Evolutionary conservation across 2,113 vertebrate genomes (phyloP).

Genomic region (Syrrhaptes paradoxus): DNA sequence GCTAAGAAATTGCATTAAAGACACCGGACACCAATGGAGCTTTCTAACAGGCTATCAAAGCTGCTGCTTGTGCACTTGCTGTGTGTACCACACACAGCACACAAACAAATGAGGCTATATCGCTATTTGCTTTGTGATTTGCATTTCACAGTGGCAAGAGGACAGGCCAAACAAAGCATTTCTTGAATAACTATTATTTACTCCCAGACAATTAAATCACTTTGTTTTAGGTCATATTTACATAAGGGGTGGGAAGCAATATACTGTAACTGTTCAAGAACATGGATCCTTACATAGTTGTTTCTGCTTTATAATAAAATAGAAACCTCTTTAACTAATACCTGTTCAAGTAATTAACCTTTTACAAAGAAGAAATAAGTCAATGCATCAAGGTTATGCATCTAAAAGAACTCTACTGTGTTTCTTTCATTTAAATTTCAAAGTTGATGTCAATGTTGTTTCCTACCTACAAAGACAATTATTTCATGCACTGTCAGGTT

Average conservation of each 20-base stretch:
- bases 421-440: constrained; percentile 67
- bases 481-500: constrained; percentile 24
- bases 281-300: background rate
- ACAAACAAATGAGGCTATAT: background rate
- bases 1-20: background rate
- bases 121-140: constrained; percentile 1
- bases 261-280: background rate
- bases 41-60: background rate
- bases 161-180: background rate
- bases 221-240: background rate
- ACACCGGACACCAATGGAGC: background rate
- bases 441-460: constrained; percentile 47
- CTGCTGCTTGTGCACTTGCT: background rate
- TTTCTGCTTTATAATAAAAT: constrained; percentile 15
- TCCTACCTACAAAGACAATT: constrained; percentile 30
- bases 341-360: constrained; percentile 60
- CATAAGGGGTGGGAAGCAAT: background rate
- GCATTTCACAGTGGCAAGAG: background rate
- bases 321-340: constrained; percentile 51
- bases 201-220: constrained; percentile 7
- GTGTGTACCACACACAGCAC: background rate
- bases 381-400: constrained; percentile 12
- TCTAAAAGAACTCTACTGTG: background rate
- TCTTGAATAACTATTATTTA: background rate
- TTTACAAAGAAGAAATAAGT: constrained; percentile 46